phyloP scores from a whole-genome alignment of 2,113 vertebrate genomes.

The Thamnaconus septentrionalis region DNA sequence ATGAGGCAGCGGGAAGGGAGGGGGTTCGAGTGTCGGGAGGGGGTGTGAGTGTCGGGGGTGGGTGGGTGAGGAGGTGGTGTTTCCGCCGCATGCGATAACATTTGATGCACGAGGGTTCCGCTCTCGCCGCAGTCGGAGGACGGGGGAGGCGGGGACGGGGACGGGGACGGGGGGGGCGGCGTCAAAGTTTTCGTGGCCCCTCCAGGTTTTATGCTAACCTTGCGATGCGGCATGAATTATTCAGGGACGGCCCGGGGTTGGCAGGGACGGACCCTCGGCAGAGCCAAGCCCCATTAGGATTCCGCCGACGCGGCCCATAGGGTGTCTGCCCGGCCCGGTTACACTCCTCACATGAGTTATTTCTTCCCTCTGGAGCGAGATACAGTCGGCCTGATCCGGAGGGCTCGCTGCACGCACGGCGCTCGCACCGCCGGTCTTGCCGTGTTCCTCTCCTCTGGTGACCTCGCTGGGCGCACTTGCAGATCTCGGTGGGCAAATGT shows the following conservation, averaged over 20 bases:
- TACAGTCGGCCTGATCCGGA: too few relatives aligned
- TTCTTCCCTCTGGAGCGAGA: background rate
- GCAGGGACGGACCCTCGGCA: constrained; percentile 50
- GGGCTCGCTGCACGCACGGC: too few relatives aligned
- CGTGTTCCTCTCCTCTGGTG: too few relatives aligned
- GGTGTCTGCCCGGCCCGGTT: constrained; percentile 2
- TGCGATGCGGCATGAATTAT: constrained; percentile 57
- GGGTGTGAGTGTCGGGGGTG: too few relatives aligned
- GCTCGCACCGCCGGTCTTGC: too few relatives aligned
- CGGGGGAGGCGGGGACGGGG: constrained; percentile 13
- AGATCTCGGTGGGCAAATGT: too few relatives aligned
- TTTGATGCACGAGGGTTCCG: constrained; percentile 11
- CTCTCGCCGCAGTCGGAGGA: background rate
- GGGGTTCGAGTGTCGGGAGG: too few relatives aligned
- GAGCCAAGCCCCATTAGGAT: constrained; percentile 30
- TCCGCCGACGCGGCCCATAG: constrained; percentile 15
- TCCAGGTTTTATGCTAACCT: constrained; percentile 39
- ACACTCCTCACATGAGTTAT: background rate
- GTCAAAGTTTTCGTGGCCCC: background rate
- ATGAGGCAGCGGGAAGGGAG: background rate
- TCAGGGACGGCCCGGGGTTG: constrained; percentile 27
- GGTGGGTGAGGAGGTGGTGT: background rate
- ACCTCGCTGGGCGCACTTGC: too few relatives aligned
- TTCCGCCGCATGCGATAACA: constrained; percentile 16
- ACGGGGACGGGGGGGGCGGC: background rate